These are phyloP conservation scores for Microcebus murinus DNA, from an alignment of 2,113 vertebrate species.

Conservation along the genomic window DNA sequence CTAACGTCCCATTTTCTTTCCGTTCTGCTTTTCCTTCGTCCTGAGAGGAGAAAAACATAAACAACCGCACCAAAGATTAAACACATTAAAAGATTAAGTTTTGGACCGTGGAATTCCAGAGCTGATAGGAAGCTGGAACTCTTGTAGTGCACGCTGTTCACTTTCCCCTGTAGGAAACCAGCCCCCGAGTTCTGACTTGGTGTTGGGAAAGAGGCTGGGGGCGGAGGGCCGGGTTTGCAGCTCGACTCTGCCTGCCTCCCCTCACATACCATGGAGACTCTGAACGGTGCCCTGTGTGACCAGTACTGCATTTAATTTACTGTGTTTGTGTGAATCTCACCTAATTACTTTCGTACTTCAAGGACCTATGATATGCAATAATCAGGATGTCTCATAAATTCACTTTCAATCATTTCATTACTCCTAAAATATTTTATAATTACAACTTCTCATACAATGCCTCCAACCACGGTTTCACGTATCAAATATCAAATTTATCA, in stretches of 20 bases:
- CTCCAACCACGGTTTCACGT: constrained; percentile 47
- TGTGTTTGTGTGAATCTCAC: constrained; percentile 35
- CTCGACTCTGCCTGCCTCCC: background rate
- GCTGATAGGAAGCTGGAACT: background rate
- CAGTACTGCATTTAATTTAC: background rate
- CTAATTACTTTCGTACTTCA: constrained; percentile 50
- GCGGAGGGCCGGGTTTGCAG: background rate
- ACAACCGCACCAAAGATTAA: background rate
- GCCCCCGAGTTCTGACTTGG: background rate
- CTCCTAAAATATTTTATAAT: constrained; percentile 62
- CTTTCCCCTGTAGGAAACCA: background rate
- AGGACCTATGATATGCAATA: constrained; percentile 36
- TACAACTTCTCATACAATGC: constrained; percentile 20
- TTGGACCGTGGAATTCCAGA: background rate
- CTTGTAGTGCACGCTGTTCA: background rate
- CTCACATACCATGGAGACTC: background rate
- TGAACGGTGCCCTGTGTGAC: background rate
- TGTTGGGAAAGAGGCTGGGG: background rate
- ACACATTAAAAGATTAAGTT: background rate
- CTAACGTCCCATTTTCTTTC: background rate
- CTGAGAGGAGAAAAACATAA: background rate
- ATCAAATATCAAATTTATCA: constrained; percentile 70
- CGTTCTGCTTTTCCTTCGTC: background rate
- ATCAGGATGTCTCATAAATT: constrained; percentile 60
- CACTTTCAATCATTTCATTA: constrained; percentile 62